Conservation (phyloP, 2,797 vertebrate genomes). For the Mormyrus hasselquistii region DNA sequence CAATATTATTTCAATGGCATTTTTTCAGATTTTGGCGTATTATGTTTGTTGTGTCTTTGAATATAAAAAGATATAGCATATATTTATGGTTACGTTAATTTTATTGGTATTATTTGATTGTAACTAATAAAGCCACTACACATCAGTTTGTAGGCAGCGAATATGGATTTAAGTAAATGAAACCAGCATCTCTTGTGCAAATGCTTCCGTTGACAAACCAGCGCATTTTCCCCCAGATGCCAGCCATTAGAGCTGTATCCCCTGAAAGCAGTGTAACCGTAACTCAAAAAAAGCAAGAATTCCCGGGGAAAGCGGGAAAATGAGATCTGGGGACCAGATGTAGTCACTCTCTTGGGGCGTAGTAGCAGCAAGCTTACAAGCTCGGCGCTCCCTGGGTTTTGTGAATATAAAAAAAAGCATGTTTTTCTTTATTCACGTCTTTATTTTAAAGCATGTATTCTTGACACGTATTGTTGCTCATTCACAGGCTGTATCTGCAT, state of each 20-base stretch:
- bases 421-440: neutral
- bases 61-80: neutral
- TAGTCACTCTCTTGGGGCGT: neutral
- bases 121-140: neutral
- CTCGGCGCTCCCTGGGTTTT: neutral
- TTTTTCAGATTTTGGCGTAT: neutral
- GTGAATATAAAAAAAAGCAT: neutral
- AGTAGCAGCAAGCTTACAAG: neutral
- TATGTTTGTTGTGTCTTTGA: neutral
- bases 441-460: neutral
- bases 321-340: constrained; percentile 24
- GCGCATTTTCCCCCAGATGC: constrained; percentile 2
- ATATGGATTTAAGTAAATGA: neutral
- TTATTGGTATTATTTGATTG: neutral
- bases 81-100: neutral
- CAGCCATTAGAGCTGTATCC: constrained; percentile 14
- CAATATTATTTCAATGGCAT: neutral
- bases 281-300: neutral
- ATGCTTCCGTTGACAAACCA: neutral
- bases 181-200: neutral
- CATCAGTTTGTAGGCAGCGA: neutral
- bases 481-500: neutral
- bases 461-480: neutral
- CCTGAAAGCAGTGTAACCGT: neutral
- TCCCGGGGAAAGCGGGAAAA: constrained; percentile 1